Evolutionary conservation across 2,113 vertebrate species (phyloP), one percentile per base, ranked within the genome.

Genomic region (Cyphomyrus discorhynchus): DNA sequence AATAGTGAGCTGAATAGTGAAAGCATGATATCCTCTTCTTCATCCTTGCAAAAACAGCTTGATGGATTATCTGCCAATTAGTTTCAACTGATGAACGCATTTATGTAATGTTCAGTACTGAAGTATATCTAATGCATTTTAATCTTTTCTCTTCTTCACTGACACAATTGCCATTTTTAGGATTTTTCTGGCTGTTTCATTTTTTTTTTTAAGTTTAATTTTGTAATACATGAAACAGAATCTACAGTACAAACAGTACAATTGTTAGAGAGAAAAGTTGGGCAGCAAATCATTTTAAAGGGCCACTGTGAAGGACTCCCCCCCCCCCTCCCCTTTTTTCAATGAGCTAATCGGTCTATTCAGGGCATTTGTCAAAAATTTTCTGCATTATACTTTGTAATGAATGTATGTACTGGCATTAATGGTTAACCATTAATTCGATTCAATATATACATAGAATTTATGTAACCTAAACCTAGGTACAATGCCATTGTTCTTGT

Each of bases 31-130:
- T 93, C 93, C 93, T 96, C 94, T 93, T 93, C 90, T 93, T 93
- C 93, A 93, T 91, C 92, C 93, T 90, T 74, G 92, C 92, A 93
- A 94, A 93, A 95, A 93, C 92, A 92, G 91, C 93, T 95, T 92
- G 94, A 93, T 92, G 94, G 95, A 96, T 96, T 96, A 96, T 96
- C 95, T 96, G 94, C 93, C 96, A 96, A 96, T 96, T 96, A 96
- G 94, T 94, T 94, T 93, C 96, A 96, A 95, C 96, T 96, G 95
- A 93, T 90, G 91, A 93, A 92, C 89, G 94, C 93, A 96, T 96
- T 95, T 95, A 94, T 94, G 93, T 94, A 94, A 94, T 93, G 94
- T 96, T 95, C 95, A 92, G 93, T 80, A n/a, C 31, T 35, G 31
- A 80, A 80, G 74, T 95, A 95, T 95, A 94, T 94, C 94, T 96